Evolutionary conservation across 1,140 invertebrate species (phyloP).

Genomic region (Battus philenor): DNA sequence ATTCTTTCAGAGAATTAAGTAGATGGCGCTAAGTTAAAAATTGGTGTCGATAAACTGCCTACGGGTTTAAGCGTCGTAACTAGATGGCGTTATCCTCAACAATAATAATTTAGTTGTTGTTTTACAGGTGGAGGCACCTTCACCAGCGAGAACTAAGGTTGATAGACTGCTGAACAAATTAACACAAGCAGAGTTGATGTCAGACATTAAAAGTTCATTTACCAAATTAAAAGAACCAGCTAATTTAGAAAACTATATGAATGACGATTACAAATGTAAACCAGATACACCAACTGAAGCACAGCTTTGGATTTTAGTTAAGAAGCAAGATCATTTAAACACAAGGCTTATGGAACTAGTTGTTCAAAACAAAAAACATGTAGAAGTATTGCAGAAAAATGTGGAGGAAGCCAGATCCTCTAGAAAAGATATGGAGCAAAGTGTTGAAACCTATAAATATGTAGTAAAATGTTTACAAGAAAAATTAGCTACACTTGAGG

Average conservation of each 20-base stretch:
- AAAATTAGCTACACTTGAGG: conserved; percentile 62
- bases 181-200: conserved; percentile 40
- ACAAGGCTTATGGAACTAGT: conserved; percentile 39
- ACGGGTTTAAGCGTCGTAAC: too few relatives aligned
- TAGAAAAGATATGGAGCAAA: conserved; percentile 44
- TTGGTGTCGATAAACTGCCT: too few relatives aligned
- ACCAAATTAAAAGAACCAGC: conserved; percentile 38
- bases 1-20: too few relatives aligned
- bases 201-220: conserved; percentile 41
- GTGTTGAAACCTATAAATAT: conserved; percentile 52
- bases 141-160: conserved; percentile 28
- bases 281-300: conserved; percentile 40
- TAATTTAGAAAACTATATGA: conserved; percentile 44
- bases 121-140: conserved; percentile 10
- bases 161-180: conserved; percentile 42
- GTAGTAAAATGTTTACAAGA: conserved; percentile 63
- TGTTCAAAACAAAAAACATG: conserved; percentile 44
- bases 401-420: conserved; percentile 30
- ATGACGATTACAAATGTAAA: conserved; percentile 45
- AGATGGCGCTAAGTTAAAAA: too few relatives aligned
- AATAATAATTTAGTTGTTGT: conserved; percentile 8
- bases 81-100: background rate
- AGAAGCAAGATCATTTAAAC: conserved; percentile 58
- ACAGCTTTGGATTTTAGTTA: conserved; percentile 53
- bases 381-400: conserved; percentile 44